Conservation (phyloP, 1,140 invertebrate species). For the Oryctes rhinoceros region DNA sequence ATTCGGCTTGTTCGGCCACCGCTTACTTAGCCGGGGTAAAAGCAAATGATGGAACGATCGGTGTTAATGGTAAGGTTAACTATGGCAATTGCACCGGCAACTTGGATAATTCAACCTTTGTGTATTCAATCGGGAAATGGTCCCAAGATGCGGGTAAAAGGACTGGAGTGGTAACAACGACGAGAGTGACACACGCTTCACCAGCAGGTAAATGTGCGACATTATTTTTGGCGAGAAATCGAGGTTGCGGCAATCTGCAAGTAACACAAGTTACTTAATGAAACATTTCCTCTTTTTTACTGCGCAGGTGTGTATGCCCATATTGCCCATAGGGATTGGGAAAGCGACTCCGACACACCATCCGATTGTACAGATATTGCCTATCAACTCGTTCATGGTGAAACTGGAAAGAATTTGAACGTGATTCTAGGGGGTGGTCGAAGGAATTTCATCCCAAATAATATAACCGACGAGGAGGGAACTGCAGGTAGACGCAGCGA, state of each 20-base stretch:
- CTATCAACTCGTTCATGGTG: constrained; percentile 74
- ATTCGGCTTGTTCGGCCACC: constrained; percentile 74
- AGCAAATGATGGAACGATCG: constrained; percentile 80
- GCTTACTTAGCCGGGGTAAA: constrained; percentile 88
- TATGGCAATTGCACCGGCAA: constrained; percentile 67
- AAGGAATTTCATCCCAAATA: constrained; percentile 73
- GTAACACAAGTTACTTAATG: no score
- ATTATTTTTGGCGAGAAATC: no score
- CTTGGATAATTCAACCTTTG: constrained; percentile 65
- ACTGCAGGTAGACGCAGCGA: constrained; percentile 61
- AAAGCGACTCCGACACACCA: constrained; percentile 75
- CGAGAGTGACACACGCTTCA: constrained; percentile 68
- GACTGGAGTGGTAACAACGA: constrained; percentile 82
- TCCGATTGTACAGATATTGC: constrained; percentile 79
- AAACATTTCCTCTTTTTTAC: not conserved
- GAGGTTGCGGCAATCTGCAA: no score
- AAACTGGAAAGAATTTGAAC: constrained; percentile 70
- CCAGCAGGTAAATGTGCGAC: not conserved
- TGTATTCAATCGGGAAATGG: constrained; percentile 76
- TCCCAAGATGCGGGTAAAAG: constrained; percentile 76
- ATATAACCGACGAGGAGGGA: constrained; percentile 64
- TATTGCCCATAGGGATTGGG: constrained; percentile 79
- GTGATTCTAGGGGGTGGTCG: constrained; percentile 81
- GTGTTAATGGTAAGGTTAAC: constrained; percentile 74
- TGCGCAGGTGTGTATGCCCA: constrained; percentile 78